Percentiles rank a stretch among this genome's conserved stretches.
These are phyloP conservation scores for Eleutherodactylus coqui DNA, from an alignment of 2,797 vertebrate species.

Conservation along the genomic window DNA sequence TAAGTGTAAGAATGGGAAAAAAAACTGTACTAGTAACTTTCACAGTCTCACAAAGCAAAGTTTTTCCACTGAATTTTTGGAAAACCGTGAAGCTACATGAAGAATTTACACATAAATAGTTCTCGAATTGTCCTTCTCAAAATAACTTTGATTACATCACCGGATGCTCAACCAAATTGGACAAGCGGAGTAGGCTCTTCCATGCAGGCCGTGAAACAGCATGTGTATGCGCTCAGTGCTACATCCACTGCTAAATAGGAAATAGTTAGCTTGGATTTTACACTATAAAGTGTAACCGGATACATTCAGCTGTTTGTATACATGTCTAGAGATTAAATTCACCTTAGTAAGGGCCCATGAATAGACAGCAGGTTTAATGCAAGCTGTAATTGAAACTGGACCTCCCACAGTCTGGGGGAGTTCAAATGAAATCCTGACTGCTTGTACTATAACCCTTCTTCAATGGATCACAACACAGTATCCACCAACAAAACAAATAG, in stretches of 20 bases:
- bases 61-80: neutral
- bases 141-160: constrained; percentile 45
- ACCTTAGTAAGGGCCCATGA: constrained; percentile 59
- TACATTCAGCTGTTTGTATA: constrained; percentile 59
- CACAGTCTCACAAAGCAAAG: neutral
- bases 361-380: constrained; percentile 60
- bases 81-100: constrained; percentile 18
- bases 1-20: neutral
- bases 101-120: constrained; percentile 27
- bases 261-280: constrained; percentile 58
- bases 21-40: neutral
- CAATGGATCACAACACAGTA: constrained; percentile 43
- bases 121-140: constrained; percentile 42
- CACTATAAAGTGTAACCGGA: constrained; percentile 57
- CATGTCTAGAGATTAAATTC: constrained; percentile 61
- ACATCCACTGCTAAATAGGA: constrained; percentile 56
- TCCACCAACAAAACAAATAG: constrained; percentile 59
- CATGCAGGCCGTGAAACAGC: constrained; percentile 50
- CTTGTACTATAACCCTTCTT: constrained; percentile 30
- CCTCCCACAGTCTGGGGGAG: constrained; percentile 61
- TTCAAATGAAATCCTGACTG: constrained; percentile 62
- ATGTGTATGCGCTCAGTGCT: constrained; percentile 40
- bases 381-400: constrained; percentile 61
- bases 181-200: constrained; percentile 25
- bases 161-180: constrained; percentile 50